Base-by-base conservation (phyloP, 2,797 vertebrate genomes). In the Macrochelys suwanniensis region DNA sequence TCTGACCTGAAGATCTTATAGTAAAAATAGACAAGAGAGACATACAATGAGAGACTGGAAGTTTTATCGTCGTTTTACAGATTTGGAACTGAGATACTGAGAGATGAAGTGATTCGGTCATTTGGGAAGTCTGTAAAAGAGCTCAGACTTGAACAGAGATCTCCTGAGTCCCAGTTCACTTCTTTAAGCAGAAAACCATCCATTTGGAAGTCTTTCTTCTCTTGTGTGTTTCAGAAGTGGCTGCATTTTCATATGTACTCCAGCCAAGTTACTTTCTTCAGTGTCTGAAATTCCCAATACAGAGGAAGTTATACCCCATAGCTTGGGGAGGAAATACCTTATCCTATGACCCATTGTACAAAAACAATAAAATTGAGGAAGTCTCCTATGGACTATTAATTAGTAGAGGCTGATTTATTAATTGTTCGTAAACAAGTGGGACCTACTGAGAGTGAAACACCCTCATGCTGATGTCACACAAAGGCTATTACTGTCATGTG, bases 401-500 rank as follows among this genome's bases (percentile, higher is more conserved):
- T 78, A 85, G 83, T 50, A 16, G 79, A 92, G 65, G 37, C 79
- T 89, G 50, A 93, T 93, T 89, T 93, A 89, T 86, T 92, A 92
- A 92, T 85, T 93, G 91, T 86, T 86, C 26, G 71, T 82, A 79
- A 85, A 78, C 87, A 89, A 85, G 50, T 28, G 19, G 33, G n/a
- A 80, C 87, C 31, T 86, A 80, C 68, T 77, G 79, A 82, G 83
- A 89, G 87, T 28, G 47, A 88, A 92, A 50, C 78, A 82, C 87
- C 91, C 77, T 93, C 56, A n/a, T 93, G 65, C 68, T 85, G 21
- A 71, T 89, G 79, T 89, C 83, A 54, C 42, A 49, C 61, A 89
- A 57, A 42, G 26, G 49, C 6, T 76, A 25, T 76, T 47, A 37
- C 65, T 37, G 65, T 68, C 65, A 17, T 37, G 49, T 28, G 10